Evolutionary conservation across 2,888 invertebrate species (phyloP), one percentile per base, ranked within the genome.

Genomic region (Ceriagrion tenellum): DNA sequence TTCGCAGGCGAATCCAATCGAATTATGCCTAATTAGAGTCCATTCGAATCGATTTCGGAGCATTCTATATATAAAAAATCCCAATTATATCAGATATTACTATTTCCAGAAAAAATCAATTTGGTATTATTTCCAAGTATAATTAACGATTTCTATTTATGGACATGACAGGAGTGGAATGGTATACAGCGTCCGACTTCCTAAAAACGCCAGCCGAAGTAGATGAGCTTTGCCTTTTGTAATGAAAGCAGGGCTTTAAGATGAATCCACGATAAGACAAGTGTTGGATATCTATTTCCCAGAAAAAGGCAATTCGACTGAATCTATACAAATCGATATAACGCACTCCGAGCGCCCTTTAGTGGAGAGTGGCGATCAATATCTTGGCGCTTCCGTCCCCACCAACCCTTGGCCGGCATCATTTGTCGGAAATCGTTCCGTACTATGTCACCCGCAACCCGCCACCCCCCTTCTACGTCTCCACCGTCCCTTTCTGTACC

Each of bases 351-450:
- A 81, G n/a, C 13, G 13, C 35, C 35, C 81, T 81, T 2, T 59
- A 81, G 35, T 35, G 35, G 8, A 26, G 30, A 35, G 81, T 35
- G 3, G 81, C 30, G 81, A 81, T 81, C 81, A 81, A 81, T 81
- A 81, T 81, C 81, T 81, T 81, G 4, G 3, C 13, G 30, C 81
- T 4, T 81, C 30, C 35, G 18, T 16, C 59, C 59, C 20, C 20
- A 59, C 59, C n/a, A 20, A 10, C 10, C 69, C 81, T 35, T 35
- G 81, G 81, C 81, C 81, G 16, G 81, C 30, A 35, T 81, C 81
- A 81, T 81, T 81, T 81, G 81, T 81, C 55, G 89, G 89, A 89
- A 89, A 35, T 89, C 89, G 55, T 47, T 55, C n/a, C 55, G 55
- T 55, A 8, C n/a, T n/a, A n/a, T 55, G 47, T 47, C n/a, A 47